Base-by-base conservation (phyloP, 2,888 invertebrate species). In the Idaea straminata region DNA sequence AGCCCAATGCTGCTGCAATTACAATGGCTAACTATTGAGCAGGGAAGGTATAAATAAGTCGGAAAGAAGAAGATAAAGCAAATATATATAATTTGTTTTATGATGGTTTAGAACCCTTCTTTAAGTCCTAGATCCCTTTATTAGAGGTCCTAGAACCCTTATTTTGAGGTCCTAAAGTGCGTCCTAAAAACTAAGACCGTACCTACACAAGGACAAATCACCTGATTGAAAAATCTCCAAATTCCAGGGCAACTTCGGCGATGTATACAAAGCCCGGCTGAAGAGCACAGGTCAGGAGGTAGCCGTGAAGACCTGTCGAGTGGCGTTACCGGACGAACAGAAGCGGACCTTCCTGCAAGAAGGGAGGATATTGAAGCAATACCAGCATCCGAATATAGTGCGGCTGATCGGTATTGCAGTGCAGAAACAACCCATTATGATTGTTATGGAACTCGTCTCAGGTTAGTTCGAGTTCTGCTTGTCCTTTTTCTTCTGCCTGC, bases 381-480 rank as follows among this genome's bases (percentile, higher is more conserved):
- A 99, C 86, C 97, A 98, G 86, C 99, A 99, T 88, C 98, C 98
- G 0, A 99, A 99, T 89, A 98, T 99, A 72, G 99, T 99, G 57
- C 95, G 97, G 82, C 95, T 99, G 58, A 98, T 99, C 76, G 99
- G 99, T 36, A 99, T 99, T 77, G 99, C 99, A 77, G 99, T 99
- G 71, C 99, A 99, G 88, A 98, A 98, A 82, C 98, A 99, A 80
- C 99, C 99, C 0, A 98, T 99, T 66, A 99, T 99, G 98, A 99
- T 99, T 80, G 98, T 99, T 47, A 99, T 99, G 99, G 99, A 99
- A 92, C 94, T 98, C 69, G 99, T 99, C 61, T 95, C 96, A 75
- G 96, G 97, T 96, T 69, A 59, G 58, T 63, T 67, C 65, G 63
- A 61, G 25, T 25, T 25, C 25, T 25, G 1, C 25, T 25, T 25